These are phyloP conservation scores for Mythimna loreyi DNA, from an alignment of 2,888 invertebrate species.

Conservation along the genomic window DNA sequence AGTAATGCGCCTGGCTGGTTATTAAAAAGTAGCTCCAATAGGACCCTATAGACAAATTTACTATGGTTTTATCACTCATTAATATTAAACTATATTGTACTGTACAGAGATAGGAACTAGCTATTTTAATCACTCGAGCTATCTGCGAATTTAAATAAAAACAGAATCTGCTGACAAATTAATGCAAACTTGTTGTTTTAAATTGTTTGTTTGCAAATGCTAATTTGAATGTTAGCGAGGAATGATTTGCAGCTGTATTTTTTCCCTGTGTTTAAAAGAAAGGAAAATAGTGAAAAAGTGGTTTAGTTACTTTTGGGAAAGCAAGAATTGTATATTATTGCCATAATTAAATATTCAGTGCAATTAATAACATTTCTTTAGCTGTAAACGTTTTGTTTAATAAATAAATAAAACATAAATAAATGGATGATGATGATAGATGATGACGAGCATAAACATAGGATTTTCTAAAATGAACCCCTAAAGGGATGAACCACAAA, in stretches of 20 bases:
- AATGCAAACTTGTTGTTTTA: constrained; percentile 9
- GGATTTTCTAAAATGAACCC: no score
- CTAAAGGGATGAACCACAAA: no score
- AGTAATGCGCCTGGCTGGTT: no score
- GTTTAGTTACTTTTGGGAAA: not conserved
- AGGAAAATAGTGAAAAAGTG: not conserved
- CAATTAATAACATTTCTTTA: not conserved
- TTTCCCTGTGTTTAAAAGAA: not conserved
- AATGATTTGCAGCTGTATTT: constrained; percentile 9
- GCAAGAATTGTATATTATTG: not conserved
- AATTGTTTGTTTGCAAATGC: constrained; percentile 25
- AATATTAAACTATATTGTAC: not conserved
- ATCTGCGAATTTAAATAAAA: constrained; percentile 4
- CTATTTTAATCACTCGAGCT: not conserved
- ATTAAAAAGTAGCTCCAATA: no score
- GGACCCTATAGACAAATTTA: no score
- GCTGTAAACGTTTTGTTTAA: not conserved
- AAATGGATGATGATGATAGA: no score
- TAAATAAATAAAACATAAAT: no score
- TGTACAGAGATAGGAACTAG: not conserved
- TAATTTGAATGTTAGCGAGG: constrained; percentile 13
- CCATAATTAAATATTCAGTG: no score
- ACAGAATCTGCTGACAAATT: constrained; percentile 3
- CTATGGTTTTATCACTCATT: not conserved
- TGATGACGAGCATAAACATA: no score